Conservation (phyloP, 2,797 vertebrate genomes). For the Ataeniobius toweri region DNA sequence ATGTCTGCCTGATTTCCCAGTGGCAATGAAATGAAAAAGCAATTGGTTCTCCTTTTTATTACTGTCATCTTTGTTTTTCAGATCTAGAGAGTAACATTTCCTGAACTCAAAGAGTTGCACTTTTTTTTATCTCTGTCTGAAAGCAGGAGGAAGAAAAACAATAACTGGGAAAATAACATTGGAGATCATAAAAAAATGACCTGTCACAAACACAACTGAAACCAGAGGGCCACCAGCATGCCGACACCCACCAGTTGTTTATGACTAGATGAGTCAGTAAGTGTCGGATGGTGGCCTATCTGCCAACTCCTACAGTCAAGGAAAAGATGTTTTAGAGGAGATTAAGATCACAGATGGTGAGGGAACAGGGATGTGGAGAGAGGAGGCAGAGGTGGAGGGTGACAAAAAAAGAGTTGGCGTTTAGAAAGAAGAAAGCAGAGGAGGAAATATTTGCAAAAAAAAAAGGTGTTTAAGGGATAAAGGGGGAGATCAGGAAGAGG, state of each 20-base stretch:
- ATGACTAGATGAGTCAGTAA: conserved; percentile 66
- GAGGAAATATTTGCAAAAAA: conserved; percentile 26
- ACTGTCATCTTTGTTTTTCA: conserved; percentile 81
- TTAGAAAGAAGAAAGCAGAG: conserved; percentile 31
- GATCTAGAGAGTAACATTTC: conserved; percentile 77
- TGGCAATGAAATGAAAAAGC: conserved; percentile 84
- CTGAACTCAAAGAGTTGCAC: conserved; percentile 73
- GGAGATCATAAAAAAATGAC: conserved; percentile 61
- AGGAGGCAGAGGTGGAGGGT: conserved; percentile 24
- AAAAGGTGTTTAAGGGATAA: conserved; percentile 44
- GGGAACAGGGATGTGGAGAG: conserved; percentile 12
- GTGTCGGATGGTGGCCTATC: conserved; percentile 58
- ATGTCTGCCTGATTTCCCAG: conserved; percentile 80
- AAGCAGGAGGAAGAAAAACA: conserved; percentile 69
- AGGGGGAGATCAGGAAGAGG: conserved; percentile 12
- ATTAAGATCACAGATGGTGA: conserved; percentile 54
- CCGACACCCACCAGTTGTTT: conserved; percentile 67
- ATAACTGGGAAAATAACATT: conserved; percentile 71
- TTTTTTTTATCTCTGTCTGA: conserved; percentile 67
- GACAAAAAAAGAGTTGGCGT: conserved; percentile 10
- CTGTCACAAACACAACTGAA: conserved; percentile 59
- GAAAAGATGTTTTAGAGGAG: conserved; percentile 64
- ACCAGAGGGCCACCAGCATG: conserved; percentile 50
- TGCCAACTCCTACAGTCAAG: conserved; percentile 56
- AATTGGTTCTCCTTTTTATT: conserved; percentile 83